Evolutionary conservation across 2,797 vertebrate genomes (phyloP), one percentile per base, ranked within the genome.

Genomic region (Pangasius mekongensis): DNA sequence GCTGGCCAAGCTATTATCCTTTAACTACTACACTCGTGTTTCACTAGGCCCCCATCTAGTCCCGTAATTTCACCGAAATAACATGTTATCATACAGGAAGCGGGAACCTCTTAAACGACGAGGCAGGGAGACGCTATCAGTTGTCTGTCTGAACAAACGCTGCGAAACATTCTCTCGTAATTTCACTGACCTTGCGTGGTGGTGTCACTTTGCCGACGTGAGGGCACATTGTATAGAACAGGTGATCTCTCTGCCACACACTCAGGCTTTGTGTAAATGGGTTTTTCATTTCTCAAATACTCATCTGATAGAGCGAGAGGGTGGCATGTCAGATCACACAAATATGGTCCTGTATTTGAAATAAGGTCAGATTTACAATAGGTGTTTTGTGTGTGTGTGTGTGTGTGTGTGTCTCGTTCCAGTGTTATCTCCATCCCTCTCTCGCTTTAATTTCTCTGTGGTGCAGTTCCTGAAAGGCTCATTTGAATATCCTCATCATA

Each of bases 211-310:
- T 52, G 33, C 95, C 95, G 95, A 93, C 91, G 92, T 91, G 93
- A 33, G 93, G 93, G 93, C 93, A 92, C 90, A 93, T 93, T 91
- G 93, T 94, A 89, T 73, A 92, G 93, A 91, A 91, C 91, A 90
- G 92, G 90, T 92, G 85, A 90, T 92, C 91, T 93, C 90, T 93
- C 93, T 95, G 93, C 64, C 86, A 94, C 89, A 91, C 89, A 93
- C 92, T 91, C 91, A 89, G 90, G 92, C 88, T 87, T 91, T 91
- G 91, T 91, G 90, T 93, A 96, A 97, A 89, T 96, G 94, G 91
- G 91, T 95, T 95, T 97, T 97, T 95, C 93, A 96, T 96, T 95
- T 93, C 92, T 93, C 92, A 94, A 96, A 95, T 95, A 96, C 96
- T 97, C 95, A 94, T 91, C 88, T 91, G 64, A 91, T 89, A 30